phyloP scores from a whole-genome alignment of 2,888 invertebrate genomes.

The Molanna angustata region DNA sequence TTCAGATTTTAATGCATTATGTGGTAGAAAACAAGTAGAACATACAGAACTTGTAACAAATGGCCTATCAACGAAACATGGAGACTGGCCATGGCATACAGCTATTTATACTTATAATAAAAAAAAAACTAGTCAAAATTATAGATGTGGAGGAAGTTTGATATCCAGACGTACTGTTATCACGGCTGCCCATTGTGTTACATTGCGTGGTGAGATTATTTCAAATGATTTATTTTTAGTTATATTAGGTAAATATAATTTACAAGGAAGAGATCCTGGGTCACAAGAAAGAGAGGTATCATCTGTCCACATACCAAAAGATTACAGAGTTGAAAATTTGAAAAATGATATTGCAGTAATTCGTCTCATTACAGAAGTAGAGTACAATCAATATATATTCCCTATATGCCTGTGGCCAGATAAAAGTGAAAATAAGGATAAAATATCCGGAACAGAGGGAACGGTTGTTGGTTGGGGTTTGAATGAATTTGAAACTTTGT shows the following conservation, averaged over 20 bases:
- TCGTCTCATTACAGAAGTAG: not conserved
- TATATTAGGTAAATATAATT: conserved; percentile 41
- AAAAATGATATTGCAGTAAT: not conserved
- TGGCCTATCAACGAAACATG: conserved; percentile 39
- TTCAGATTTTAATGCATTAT: conserved; percentile 25
- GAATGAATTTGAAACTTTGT: conserved; percentile 37
- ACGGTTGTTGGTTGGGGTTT: conserved; percentile 46
- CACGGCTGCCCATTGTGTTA: conserved; percentile 42
- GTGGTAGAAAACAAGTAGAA: conserved; percentile 40
- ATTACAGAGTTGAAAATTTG: not conserved
- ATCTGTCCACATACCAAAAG: not conserved
- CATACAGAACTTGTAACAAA: conserved; percentile 41
- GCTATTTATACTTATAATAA: conserved; percentile 38
- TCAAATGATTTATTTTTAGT: conserved; percentile 38
- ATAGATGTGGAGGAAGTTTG: conserved; percentile 44
- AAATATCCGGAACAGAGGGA: conserved; percentile 25
- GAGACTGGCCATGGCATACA: conserved; percentile 47
- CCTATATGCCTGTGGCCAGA: conserved; percentile 39
- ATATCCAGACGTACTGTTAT: conserved; percentile 39
- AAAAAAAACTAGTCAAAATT: conserved; percentile 35
- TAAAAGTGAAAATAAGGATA: conserved; percentile 35
- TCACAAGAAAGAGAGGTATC: conserved; percentile 38
- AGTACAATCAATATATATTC: conserved; percentile 33
- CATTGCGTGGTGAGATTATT: conserved; percentile 36
- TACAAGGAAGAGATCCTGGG: conserved; percentile 38